Conservation (phyloP, 1,140 invertebrate genomes). For the Drosophila paulistorum region DNA sequence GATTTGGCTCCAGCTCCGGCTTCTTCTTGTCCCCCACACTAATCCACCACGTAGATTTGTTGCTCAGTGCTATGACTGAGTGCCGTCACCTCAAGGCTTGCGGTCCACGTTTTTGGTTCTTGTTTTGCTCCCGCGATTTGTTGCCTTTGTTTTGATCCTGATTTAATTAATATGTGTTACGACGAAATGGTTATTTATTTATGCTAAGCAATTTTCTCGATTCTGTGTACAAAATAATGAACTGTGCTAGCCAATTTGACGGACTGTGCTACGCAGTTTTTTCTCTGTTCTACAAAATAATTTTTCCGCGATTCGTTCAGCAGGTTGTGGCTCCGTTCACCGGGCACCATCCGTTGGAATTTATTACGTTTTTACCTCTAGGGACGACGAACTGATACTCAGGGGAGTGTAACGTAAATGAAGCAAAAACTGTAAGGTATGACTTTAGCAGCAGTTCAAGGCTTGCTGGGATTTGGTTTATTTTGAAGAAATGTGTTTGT, state of each 20-base stretch:
- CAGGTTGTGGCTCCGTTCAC: not conserved
- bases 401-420: not conserved
- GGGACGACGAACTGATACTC: not conserved
- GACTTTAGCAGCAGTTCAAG: not conserved
- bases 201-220: not conserved
- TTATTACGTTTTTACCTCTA: slow-evolving; percentile 1
- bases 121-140: slow-evolving; percentile 44
- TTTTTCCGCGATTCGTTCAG: too few relatives aligned
- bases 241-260: not conserved
- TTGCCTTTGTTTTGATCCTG: slow-evolving; percentile 10
- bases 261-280: too few relatives aligned
- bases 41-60: slow-evolving; percentile 1
- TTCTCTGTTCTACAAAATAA: too few relatives aligned
- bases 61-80: not conserved
- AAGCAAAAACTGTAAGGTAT: not conserved
- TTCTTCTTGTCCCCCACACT: not conserved
- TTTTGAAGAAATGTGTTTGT: too few relatives aligned
- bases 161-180: slow-evolving; percentile 26
- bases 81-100: not conserved
- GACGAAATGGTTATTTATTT: too few relatives aligned
- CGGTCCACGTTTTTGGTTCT: slow-evolving; percentile 14
- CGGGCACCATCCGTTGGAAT: slow-evolving; percentile 9
- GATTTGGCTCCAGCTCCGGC: not conserved
- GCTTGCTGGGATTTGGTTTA: not conserved
- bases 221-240: slow-evolving; percentile 14